Evolutionary conservation across 2,888 invertebrate species (phyloP), one percentile per base, ranked within the genome.

Genomic region (Caenorhabditis afra): DNA sequence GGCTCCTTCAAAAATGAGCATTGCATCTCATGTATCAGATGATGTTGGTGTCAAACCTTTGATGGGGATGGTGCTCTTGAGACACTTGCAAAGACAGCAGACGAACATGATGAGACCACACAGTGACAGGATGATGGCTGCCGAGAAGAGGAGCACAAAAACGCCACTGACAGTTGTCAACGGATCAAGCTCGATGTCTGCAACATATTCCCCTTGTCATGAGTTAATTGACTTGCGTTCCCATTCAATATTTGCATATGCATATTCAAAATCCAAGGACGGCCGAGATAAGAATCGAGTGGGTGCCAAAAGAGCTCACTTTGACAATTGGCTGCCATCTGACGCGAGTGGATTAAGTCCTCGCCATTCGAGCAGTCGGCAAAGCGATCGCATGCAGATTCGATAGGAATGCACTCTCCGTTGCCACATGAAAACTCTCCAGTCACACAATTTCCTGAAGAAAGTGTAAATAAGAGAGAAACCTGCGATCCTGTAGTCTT

Each of bases 401-500:
- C 84, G 20, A 79, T 62, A 12, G 85, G 85, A 55, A 85, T 84
- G 52, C 84, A 85, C 62, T 85, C 85, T 37, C 74, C 76, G 44
- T 84, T 83, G 2, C 82, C 81, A 37, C 85, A 85, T 1, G 82
- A 75, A 55, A 85, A 85, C 50, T 85, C 85, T n/a, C 74, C 74
- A 35, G 68, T 65, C 11, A 68, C 67, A 45, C 77, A 77, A 59
- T 74, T 79, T 29, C 70, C 68, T 74, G 14, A 44, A 78, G 52
- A 57, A 49, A 12, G 7, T 14, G n/a, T 20, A 7, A 49, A 18
- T 59, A 35, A 1, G 37, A n/a, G 11, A 16, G 8, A 35, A 37
- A 16, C 44, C n/a, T 29, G 29, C 7, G 29, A 5, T 29, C 29
- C 3, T 29, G 3, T 29, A 5, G 3, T 49, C 53, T 61, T 58